Conservation (phyloP, 2,888 invertebrate species). For the Papilio elwesi region DNA sequence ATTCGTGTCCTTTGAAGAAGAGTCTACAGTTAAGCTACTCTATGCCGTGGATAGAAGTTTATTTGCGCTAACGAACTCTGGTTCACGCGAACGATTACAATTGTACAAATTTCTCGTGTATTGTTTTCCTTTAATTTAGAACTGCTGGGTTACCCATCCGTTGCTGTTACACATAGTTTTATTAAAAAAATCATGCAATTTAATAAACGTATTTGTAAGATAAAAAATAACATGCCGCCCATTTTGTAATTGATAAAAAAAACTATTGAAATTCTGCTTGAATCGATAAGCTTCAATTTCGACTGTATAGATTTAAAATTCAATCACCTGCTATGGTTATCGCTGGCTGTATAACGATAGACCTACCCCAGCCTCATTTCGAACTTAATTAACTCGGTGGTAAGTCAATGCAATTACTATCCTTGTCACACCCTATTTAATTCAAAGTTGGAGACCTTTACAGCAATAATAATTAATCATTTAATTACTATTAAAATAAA, state of each 20-base stretch:
- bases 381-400: neutral
- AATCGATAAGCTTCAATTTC: too few relatives aligned
- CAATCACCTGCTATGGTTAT: too few relatives aligned
- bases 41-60: constrained; percentile 21
- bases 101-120: constrained; percentile 29
- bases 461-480: neutral
- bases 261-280: neutral
- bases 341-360: too few relatives aligned
- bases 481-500: neutral
- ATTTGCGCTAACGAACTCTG: constrained; percentile 29
- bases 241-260: neutral
- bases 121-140: constrained; percentile 31
- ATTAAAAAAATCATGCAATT: neutral
- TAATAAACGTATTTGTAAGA: too few relatives aligned
- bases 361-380: too few relatives aligned
- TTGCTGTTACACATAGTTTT: neutral
- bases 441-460: neutral
- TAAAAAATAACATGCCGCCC: neutral
- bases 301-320: too few relatives aligned
- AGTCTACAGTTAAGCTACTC: constrained; percentile 15
- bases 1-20: neutral
- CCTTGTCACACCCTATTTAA: neutral
- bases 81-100: constrained; percentile 38
- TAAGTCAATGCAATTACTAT: neutral
- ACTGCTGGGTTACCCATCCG: neutral